Conservation (phyloP, 2,113 vertebrate genomes). For the Clinocottus analis region DNA sequence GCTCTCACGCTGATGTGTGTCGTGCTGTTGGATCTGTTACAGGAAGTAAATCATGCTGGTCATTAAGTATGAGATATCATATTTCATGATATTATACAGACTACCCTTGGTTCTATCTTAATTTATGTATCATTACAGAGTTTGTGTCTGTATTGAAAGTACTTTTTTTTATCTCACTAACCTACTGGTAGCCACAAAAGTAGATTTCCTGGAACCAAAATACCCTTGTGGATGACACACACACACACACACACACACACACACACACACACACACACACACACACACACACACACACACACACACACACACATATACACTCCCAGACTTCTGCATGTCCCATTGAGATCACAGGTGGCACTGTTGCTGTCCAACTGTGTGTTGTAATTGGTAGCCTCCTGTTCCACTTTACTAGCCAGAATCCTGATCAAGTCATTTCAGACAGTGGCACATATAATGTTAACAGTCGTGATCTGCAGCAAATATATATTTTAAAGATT, state of each 20-base stretch:
- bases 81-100: constrained; percentile 48
- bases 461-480: constrained; percentile 14
- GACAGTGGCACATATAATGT: constrained; percentile 24
- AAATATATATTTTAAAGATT: neutral
- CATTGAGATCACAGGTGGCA: constrained; percentile 52
- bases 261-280: neutral
- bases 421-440: constrained; percentile 47
- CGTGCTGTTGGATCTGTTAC: constrained; percentile 55
- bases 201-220: neutral
- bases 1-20: constrained; percentile 23
- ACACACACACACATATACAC: neutral
- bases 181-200: neutral
- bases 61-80: constrained; percentile 57
- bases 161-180: neutral
- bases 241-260: neutral
- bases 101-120: constrained; percentile 7
- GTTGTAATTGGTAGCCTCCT: constrained; percentile 53
- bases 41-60: constrained; percentile 57
- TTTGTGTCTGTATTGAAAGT: neutral
- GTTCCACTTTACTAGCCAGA: constrained; percentile 50
- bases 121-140: constrained; percentile 34
- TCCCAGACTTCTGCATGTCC: neutral
- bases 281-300: neutral
- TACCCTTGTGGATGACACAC: neutral
- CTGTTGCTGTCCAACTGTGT: constrained; percentile 49